Base-by-base conservation (phyloP, 2,888 invertebrate genomes). In the Allacma fusca region DNA sequence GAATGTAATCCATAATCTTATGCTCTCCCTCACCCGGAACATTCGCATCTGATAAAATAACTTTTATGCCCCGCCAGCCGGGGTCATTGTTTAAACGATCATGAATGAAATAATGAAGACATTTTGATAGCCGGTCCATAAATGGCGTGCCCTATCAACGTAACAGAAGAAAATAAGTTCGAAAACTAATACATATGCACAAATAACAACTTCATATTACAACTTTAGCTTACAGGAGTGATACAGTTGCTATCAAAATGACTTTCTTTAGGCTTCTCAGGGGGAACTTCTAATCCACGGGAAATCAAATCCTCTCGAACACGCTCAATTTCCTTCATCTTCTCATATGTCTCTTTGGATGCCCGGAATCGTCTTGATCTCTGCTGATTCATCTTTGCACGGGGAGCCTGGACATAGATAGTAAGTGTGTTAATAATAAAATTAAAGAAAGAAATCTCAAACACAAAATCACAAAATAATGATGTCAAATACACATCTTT, bases 321-420 rank as follows among this genome's bases (percentile, higher is more conserved):
- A 75, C 93, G 90, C 65, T 92, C 91, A 73, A 99, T 91, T 87
- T 97, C 96, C 24, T 91, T 90, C 29, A 93, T 91, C 87, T 97
- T 97, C 87, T 98, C 97, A 64, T 89, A 90, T 0, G 93, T 90
- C 87, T 99, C 99, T 86, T 99, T 98, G 0, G 98, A 95, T 0
- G 98, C 97, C 70, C 99, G 91, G 87, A 99, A 99, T 84, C 98
- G 91, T 82, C 99, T 90, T 0, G 98, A 98, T 77, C 99, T 90
- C 86, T 99, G 99, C 86, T 99, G 99, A 88, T 99, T 99, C 99
- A 99, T 99, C 88, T 99, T 99, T 0, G 99, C 99, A 85, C 98
- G 90, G 0, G 99, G 97, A 1, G 98, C 98, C 90, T 92, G 83
- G 21, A 82, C n/a, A n/a, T n/a, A 64, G 59, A 40, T 76, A 77